Conservation (phyloP, 1,140 invertebrate species). For the Drosophila sturtevanti region DNA sequence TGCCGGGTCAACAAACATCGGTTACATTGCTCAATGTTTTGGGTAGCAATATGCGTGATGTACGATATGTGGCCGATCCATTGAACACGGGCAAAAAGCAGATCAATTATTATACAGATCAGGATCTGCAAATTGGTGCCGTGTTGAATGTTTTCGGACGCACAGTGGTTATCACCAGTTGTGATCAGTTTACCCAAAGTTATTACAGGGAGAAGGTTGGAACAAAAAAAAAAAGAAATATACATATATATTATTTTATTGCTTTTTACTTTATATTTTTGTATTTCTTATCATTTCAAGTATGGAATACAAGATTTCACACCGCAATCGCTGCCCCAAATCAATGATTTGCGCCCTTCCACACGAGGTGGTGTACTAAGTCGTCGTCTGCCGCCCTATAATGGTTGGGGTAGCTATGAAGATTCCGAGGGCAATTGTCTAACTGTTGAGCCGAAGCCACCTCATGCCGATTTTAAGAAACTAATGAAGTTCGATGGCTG, state of each 20-base stretch:
- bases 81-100: constrained; percentile 83
- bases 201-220: constrained; percentile 89
- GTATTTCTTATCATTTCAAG: constrained; percentile 26
- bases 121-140: constrained; percentile 91
- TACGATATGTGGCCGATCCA: constrained; percentile 86
- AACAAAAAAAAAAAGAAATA: neutral
- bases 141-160: constrained; percentile 91
- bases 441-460: constrained; percentile 89
- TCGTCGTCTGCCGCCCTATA: constrained; percentile 91
- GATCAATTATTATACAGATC: constrained; percentile 86
- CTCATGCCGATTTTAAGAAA: constrained; percentile 90
- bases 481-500: constrained; percentile 91
- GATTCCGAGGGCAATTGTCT: constrained; percentile 94
- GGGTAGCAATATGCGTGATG: constrained; percentile 84
- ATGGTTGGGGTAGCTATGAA: constrained; percentile 93
- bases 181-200: constrained; percentile 93
- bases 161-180: constrained; percentile 91
- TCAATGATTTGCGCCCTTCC: constrained; percentile 72
- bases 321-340: constrained; percentile 83
- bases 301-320: constrained; percentile 85
- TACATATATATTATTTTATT: neutral
- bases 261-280: neutral
- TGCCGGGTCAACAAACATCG: constrained; percentile 85
- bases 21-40: constrained; percentile 89
- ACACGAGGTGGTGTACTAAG: constrained; percentile 59